A percentile compares a stretch with the other conserved stretches of the same genome.
These are phyloP conservation scores for Fregata magnificens DNA, from an alignment of 2,113 vertebrate genomes.

Conservation along the genomic window DNA sequence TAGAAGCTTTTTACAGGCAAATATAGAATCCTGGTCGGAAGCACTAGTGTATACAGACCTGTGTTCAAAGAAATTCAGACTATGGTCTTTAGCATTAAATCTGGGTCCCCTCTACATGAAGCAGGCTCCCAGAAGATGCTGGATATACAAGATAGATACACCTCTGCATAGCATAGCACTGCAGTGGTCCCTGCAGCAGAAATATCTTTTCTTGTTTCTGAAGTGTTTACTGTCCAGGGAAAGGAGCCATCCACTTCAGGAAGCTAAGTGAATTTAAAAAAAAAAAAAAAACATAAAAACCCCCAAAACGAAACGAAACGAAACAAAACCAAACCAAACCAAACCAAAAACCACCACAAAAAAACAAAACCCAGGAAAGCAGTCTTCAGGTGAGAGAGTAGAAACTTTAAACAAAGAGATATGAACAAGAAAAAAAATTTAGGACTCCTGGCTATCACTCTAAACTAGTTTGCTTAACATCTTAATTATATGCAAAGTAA, in stretches of 20 bases:
- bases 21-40: neutral
- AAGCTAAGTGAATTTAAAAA: neutral
- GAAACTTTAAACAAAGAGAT: neutral
- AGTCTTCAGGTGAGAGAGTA: neutral
- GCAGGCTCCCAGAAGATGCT: neutral
- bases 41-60: neutral
- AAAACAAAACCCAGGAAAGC: neutral
- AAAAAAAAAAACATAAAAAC: no score
- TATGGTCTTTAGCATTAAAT: neutral
- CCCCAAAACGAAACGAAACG: no score
- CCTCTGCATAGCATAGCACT: neutral
- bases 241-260: neutral
- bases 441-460: neutral
- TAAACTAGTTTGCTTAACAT: neutral
- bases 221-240: neutral
- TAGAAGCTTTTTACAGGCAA: neutral
- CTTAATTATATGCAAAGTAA: neutral
- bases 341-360: neutral
- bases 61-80: neutral
- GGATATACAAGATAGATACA: neutral
- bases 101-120: fast-evolving
- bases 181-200: neutral
- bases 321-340: neutral
- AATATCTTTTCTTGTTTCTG: neutral
- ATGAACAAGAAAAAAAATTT: neutral